Base-by-base conservation (phyloP, 35 echinoderm and acorn worm genomes). In the Acanthaster planci region DNA sequence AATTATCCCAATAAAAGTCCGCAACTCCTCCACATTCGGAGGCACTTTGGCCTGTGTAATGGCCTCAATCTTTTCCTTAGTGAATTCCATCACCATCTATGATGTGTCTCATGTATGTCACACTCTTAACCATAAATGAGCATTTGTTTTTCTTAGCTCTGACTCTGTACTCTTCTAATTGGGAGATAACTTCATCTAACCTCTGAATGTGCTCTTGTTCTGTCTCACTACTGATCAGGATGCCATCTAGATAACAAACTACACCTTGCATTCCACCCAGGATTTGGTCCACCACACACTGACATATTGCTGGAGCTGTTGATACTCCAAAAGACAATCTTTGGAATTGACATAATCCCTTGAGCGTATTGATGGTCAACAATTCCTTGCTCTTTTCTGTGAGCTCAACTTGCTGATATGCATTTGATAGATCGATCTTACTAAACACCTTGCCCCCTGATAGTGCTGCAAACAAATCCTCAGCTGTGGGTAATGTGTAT, bases 31-130 rank as follows among this genome's bases (percentile, higher is more conserved):
- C 17, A 85, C 36, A 21, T 88, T 93, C 51, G 77, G 52, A 18
- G 86, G 91, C 31, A 67, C 55, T 57, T 82, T 38, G 39, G 91
- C 86, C 14, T 93, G 78, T 51, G 55, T 3, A 39, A 93, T 93
- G 5, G 79, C 91, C 79, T 88, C 27, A 8, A 84, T 55, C 57
- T 93, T 93, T 44, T 89, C 91, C 26, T 57, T 34, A 12, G 29
- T 84, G 81, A 21, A 93, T 76, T 56, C 91, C 86, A 17, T 84
- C 76, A 42, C 42, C 80, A 89, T 92, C 79, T 76, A 92, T 92
- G 31, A 17, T 83, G 72, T 92, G 85, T 55, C 86, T 67, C 76
- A 84, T 18, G 40, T 92, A 88, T 8, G 60, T 92, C 35, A 92
- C 85, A 77, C 80, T 88, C 34, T 51, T 15, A 30, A 75, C 39